These are phyloP conservation scores for Phalangium opilio DNA, from an alignment of 2,888 invertebrate species.

Conservation along the genomic window DNA sequence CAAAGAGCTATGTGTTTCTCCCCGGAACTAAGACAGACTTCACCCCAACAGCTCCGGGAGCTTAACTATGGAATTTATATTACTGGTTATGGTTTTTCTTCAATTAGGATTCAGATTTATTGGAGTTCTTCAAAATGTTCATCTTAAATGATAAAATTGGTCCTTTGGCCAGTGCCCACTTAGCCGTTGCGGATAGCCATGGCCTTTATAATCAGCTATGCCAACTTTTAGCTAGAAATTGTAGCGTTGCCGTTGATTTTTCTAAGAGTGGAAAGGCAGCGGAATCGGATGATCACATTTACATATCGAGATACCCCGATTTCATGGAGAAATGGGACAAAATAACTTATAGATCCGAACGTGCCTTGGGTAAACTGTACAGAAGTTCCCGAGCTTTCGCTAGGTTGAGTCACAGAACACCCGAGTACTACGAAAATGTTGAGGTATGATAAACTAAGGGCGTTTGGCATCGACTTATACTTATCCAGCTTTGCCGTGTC, in stretches of 20 bases:
- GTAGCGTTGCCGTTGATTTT: conserved; percentile 17
- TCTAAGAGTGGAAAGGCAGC: conserved; percentile 17
- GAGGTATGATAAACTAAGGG: too few relatives aligned
- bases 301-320: conserved; percentile 14
- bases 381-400: conserved; percentile 13
- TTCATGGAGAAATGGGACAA: conserved; percentile 18
- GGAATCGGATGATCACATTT: conserved; percentile 6
- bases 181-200: conserved; percentile 15
- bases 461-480: too few relatives aligned
- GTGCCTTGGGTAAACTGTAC: conserved; percentile 19
- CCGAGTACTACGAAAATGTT: too few relatives aligned
- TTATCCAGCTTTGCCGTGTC: too few relatives aligned
- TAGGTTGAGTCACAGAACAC: conserved; percentile 2
- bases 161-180: conserved; percentile 17
- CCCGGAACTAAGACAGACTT: too few relatives aligned
- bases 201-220: conserved; percentile 10
- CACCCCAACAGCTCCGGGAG: too few relatives aligned
- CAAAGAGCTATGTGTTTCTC: too few relatives aligned
- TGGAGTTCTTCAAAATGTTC: conserved; percentile 15
- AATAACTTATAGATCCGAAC: conserved; percentile 16
- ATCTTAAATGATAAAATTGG: conserved; percentile 19
- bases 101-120: conserved; percentile 8
- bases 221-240: conserved; percentile 12
- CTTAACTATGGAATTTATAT: too few relatives aligned
- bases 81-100: too few relatives aligned